Evolutionary conservation across 2,888 invertebrate genomes (phyloP), one percentile per base, ranked within the genome.

Genomic region (Xylocampa areola): DNA sequence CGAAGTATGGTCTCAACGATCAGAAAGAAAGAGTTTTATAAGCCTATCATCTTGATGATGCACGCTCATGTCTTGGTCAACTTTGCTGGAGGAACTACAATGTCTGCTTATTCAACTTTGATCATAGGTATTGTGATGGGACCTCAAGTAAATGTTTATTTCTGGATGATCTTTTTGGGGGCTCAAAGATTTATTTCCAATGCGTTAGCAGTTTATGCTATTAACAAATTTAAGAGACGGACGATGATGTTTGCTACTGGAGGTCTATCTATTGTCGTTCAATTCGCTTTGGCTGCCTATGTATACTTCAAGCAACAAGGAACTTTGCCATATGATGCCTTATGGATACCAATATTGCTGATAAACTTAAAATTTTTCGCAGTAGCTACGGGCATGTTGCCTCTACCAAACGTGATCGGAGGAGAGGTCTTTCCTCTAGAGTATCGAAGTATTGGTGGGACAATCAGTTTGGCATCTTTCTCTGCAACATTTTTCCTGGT

Each of bases 361-460:
- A 79, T 95, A 21, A 83, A 95, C 73, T 57, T 89, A 0, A 95
- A 95, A 55, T 94, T 94, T n/a, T 87, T 93, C 0, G 91, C 94
- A n/a, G 90, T 95, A 1, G 92, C 94, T 2, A 84, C 94, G 2
- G 96, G 96, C 0, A 88, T 95, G 71, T 85, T 95, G 3, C 95
- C 96, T 0, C 74, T 96, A 43, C 96, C 96, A 0, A 96, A 95
- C 88, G 95, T 96, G 2, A 94, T 96, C 85, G 95, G 95, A 33
- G 96, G 96, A 0, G 96, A 97, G 79, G 90, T 96, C 0, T 96
- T 96, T 70, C 94, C 96, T 1, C 85, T 95, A 17, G 90, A 93
- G 29, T 94, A 94, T 35, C 90, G 95, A 36, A 95, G 95, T 23
- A 81, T 95, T 0, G 96, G 96, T 0, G 94, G 95, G 0, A 95